Conservation (phyloP, 2,113 vertebrate species). For the Pluvialis apricaria region DNA sequence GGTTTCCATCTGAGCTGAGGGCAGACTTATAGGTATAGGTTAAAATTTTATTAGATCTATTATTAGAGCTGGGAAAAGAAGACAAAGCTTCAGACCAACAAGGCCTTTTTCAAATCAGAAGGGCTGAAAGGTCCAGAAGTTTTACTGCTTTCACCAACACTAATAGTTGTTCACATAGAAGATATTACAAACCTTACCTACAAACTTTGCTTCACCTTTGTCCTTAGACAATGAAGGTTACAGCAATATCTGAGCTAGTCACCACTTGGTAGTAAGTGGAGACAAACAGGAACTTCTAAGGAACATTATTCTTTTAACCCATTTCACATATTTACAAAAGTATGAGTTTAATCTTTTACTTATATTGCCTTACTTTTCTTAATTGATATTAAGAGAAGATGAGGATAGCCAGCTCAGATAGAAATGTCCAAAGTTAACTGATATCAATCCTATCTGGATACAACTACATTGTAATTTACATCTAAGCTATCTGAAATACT, state of each 20-base stretch:
- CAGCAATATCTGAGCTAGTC: background rate
- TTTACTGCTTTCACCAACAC: background rate
- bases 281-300: background rate
- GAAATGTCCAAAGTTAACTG: background rate
- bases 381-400: background rate
- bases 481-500: background rate
- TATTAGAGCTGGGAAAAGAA: background rate
- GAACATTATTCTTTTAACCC: background rate
- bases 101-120: background rate
- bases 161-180: background rate
- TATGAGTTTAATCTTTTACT: background rate
- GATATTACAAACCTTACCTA: background rate
- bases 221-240: background rate
- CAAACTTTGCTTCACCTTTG: background rate
- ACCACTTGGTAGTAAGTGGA: background rate
- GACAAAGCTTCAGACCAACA: background rate
- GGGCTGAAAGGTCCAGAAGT: background rate
- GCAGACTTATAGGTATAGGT: background rate
- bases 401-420: background rate
- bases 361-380: background rate
- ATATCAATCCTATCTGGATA: background rate
- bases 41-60: background rate
- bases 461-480: background rate
- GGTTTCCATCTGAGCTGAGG: background rate
- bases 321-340: background rate